phyloP scores from a whole-genome alignment of 2,113 vertebrate species.

The Passer domesticus region DNA sequence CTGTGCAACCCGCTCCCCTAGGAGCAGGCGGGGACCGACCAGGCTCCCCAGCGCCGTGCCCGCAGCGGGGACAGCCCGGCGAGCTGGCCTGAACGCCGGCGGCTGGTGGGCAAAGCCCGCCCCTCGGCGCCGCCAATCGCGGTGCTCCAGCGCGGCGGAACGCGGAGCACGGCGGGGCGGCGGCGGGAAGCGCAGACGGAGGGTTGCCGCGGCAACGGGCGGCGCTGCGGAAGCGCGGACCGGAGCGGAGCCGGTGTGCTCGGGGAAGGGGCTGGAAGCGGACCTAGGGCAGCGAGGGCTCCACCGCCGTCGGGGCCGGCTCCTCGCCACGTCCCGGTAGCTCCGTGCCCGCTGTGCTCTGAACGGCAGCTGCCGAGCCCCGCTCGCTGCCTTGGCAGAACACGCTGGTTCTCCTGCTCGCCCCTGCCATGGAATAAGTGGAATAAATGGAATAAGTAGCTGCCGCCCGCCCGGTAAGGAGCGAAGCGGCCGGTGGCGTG shows the following conservation, averaged over 20 bases:
- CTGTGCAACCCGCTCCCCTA: not conserved
- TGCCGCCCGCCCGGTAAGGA: not conserved
- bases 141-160: conserved; percentile 58
- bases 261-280: not conserved
- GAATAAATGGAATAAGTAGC: not conserved
- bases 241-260: not conserved
- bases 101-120: not conserved
- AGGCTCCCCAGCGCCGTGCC: accelerated
- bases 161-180: conserved; percentile 43
- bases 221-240: not conserved
- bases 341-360: not conserved
- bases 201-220: not conserved
- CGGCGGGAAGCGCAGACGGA: not conserved
- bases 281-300: not conserved
- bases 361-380: not conserved
- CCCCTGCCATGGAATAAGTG: not conserved
- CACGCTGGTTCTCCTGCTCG: not conserved
- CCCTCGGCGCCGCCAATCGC: conserved; percentile 33
- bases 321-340: not conserved
- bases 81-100: not conserved
- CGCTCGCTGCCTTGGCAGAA: not conserved
- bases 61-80: too few species aligned
- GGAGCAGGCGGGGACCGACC: not conserved
- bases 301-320: not conserved
- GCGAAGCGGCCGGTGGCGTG: not conserved